Base-by-base conservation (phyloP, 2,888 invertebrate species). In the Nomada hirtipes region DNA sequence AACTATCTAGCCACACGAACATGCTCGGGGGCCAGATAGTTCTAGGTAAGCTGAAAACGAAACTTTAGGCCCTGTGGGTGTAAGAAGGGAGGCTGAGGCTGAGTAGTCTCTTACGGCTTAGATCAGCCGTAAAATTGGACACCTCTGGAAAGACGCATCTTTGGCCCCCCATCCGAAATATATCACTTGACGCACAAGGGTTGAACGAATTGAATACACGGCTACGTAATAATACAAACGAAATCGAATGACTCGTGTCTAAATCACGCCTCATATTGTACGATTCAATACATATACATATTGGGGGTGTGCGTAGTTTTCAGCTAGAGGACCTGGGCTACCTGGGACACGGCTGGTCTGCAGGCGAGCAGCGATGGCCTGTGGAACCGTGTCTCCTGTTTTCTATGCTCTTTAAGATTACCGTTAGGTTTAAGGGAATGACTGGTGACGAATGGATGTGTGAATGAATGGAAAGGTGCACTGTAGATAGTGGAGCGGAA, bases 41-140 rank as follows among this genome's bases (percentile, higher is more conserved):
- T 50, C 20, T 36, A 64, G 15, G 60, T 60, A 68, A 67, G 65
- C 36, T 71, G 63, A 83, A 79, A 79, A 70, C 15, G 78, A 69
- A 77, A 67, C 26, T 60, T 55, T 26, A 36, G 9, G n/a, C 20
- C 20, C 11, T 23, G 18, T 4, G 61, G 59, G 29, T 67, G 69
- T 52, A 65, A 76, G 53, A 71, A 26, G 63, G 68, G 64, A 69
- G 72, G 77, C 73, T 65, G 64, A 69, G 72, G 77, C 73, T 65
- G 57, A 76, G 71, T 65, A 44, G 64, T 76, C 73, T 83, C 86
- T 84, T 79, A 80, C 79, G 79, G 65, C 72, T 72, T 87, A 86
- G 84, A 89, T 90, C 87, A 86, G 85, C 86, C 84, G 86, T 89
- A 90, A 89, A 90, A 90, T 89, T 88, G 90, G 88, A 89, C 89